Evolutionary conservation across 2,797 vertebrate species (phyloP).

Genomic region (Mus spretus): DNA sequence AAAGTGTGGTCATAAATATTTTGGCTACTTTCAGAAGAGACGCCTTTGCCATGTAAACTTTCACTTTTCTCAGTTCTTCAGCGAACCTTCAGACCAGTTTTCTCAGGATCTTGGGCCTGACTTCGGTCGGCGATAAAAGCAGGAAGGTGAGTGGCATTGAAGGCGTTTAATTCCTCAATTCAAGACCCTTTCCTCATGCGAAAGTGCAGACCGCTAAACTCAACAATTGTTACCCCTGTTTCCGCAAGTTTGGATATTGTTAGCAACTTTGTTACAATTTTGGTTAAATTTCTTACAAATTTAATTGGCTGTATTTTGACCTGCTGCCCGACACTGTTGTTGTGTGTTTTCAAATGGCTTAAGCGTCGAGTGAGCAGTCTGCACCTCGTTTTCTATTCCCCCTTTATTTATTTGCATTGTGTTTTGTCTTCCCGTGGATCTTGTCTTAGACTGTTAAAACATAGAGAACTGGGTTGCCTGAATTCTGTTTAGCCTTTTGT

Average conservation of each 20-base stretch:
- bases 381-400: not conserved
- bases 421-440: conserved; percentile 48
- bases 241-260: conserved; percentile 47
- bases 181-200: conserved; percentile 5
- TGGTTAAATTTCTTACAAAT: conserved; percentile 62
- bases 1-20: not conserved
- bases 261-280: conserved; percentile 44
- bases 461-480: conserved; percentile 30
- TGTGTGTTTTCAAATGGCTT: conserved; percentile 50
- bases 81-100: conserved; percentile 70
- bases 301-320: conserved; percentile 52
- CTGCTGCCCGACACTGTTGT: conserved; percentile 46
- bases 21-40: conserved; percentile 48
- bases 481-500: conserved; percentile 41
- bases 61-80: conserved; percentile 80
- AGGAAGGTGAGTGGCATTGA: conserved; percentile 81
- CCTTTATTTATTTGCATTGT: conserved; percentile 48
- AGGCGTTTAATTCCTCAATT: conserved; percentile 52
- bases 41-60: conserved; percentile 80
- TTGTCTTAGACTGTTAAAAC: conserved; percentile 47
- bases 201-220: conserved; percentile 46
- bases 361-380: not conserved
- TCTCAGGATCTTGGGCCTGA: conserved; percentile 74
- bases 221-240: conserved; percentile 33
- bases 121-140: conserved; percentile 70